These are phyloP conservation scores for Monoplex corrugatus DNA, from an alignment of 2,888 invertebrate species.

Conservation along the genomic window DNA sequence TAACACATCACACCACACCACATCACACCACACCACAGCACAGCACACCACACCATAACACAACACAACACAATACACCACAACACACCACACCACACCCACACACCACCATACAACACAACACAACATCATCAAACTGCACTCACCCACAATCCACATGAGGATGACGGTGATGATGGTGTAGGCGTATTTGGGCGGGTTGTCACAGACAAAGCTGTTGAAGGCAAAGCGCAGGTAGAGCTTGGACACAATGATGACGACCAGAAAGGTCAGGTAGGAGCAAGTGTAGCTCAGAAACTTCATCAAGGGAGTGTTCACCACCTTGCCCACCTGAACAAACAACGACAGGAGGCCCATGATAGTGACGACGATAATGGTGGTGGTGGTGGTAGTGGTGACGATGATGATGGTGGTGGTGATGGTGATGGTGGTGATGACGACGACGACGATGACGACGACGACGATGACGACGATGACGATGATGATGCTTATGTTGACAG, in stretches of 20 bases:
- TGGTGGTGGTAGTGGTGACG: background rate
- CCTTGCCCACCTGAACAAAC: constrained; percentile 67
- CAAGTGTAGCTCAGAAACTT: constrained; percentile 77
- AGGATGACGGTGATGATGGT: constrained; percentile 65
- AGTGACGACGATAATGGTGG: background rate
- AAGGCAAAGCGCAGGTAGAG: constrained; percentile 65
- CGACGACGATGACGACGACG: background rate
- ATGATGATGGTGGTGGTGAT: too few species aligned
- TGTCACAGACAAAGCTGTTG: constrained; percentile 69
- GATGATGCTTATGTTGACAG: too few species aligned
- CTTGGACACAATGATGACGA: constrained; percentile 69
- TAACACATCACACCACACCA: background rate
- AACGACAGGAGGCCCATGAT: too few species aligned
- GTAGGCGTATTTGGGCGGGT: constrained; percentile 61
- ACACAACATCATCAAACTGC: too few species aligned
- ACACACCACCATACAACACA: constrained; percentile 25
- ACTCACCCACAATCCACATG: constrained; percentile 73
- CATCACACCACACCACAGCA: background rate
- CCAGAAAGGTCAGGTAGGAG: constrained; percentile 73
- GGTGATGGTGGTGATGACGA: background rate
- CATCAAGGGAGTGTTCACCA: constrained; percentile 73
- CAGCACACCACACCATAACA: background rate
- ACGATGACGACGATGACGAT: too few species aligned
- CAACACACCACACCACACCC: too few species aligned
- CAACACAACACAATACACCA: too few species aligned